Conservation (phyloP, 2,797 vertebrate genomes). For the Macroramphosus scolopax region DNA sequence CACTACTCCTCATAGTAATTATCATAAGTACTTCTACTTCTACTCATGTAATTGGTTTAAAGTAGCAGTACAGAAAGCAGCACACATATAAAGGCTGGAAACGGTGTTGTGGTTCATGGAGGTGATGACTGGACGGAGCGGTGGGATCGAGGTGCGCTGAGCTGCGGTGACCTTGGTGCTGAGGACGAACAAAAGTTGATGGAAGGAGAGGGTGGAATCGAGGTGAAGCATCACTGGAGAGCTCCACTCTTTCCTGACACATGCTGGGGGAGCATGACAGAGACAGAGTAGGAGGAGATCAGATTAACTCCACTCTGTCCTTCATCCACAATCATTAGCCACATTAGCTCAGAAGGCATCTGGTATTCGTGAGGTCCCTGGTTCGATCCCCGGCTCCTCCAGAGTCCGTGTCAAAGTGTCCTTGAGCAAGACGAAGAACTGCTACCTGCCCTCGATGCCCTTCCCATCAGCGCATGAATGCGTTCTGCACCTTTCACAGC, state of each 20-base stretch:
- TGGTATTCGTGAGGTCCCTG: too few species aligned
- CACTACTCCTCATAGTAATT: too few species aligned
- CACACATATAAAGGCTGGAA: conserved; percentile 7
- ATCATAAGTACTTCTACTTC: conserved; percentile 2
- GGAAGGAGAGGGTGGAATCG: conserved; percentile 21
- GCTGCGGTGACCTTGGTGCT: conserved; percentile 44
- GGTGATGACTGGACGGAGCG: conserved; percentile 16
- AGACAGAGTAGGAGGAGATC: conserved; percentile 21
- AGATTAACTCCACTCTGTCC: conserved; percentile 28
- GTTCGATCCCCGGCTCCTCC: too few species aligned
- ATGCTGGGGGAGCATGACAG: conserved; percentile 17
- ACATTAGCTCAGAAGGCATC: not conserved
- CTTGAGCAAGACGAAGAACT: too few species aligned
- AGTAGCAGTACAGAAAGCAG: too few species aligned
- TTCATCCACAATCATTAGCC: conserved; percentile 3
- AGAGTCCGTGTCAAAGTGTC: too few species aligned
- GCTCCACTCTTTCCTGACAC: conserved; percentile 19
- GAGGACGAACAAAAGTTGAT: conserved; percentile 22
- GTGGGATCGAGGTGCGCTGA: conserved; percentile 6
- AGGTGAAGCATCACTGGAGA: conserved; percentile 31
- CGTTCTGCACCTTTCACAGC: too few species aligned
- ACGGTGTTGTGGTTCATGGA: conserved; percentile 3
- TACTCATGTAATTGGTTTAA: not conserved
- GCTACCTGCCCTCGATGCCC: too few species aligned
- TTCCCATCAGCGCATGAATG: too few species aligned